Base-by-base conservation (phyloP, 1,140 invertebrate genomes). In the Lepidostoma basale region DNA sequence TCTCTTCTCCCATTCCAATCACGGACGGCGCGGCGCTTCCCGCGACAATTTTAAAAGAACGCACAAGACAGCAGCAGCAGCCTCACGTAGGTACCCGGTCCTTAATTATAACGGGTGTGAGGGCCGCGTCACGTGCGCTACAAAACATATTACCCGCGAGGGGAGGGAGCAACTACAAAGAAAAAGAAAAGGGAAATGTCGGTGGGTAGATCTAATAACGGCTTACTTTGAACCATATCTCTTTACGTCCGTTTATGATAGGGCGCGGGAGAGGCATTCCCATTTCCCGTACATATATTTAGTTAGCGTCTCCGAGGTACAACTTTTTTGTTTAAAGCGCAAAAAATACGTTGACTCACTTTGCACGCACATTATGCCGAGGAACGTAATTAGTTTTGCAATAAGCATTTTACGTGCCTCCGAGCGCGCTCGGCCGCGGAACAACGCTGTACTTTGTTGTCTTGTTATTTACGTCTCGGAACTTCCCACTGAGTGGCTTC, bases 21-120 rank as follows among this genome's bases (percentile, higher is more conserved):
- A 70, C 68, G 68, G 60, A 40, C 30, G 59, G 36, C 44, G 49
- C 60, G 47, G 39, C 59, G 26, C 22, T 66, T 69, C 62, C 67
- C 62, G 40, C 22, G 45, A 39, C 63, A 67, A 70, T 70, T 70
- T 69, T 62, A 42, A 67, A 67, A 70, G 62, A 65, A 70, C 66
- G 45, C 36, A 22, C 22, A 49, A n/a, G 3, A 26, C 20, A 44
- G 28, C 39, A 26, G 40, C 25, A 62, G 54, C 47, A 20, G 25
- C 45, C 44, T 39, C 62, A 69, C 67, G 66, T 56, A 18, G 45
- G 39, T 58, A 45, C 54, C 8, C 54, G 28, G 44, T 42, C 60
- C 65, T 67, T 67, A 67, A 67, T 67, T 67, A 60, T 60, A 58
- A 30, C 45, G 16, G 45, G 23, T 16, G 23, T 14, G 39, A 12